Percentiles rank a stretch among this genome's conserved stretches.
These are phyloP conservation scores for Paedocypris micromegethes DNA, from an alignment of 2,797 vertebrate genomes.

Conservation along the genomic window DNA sequence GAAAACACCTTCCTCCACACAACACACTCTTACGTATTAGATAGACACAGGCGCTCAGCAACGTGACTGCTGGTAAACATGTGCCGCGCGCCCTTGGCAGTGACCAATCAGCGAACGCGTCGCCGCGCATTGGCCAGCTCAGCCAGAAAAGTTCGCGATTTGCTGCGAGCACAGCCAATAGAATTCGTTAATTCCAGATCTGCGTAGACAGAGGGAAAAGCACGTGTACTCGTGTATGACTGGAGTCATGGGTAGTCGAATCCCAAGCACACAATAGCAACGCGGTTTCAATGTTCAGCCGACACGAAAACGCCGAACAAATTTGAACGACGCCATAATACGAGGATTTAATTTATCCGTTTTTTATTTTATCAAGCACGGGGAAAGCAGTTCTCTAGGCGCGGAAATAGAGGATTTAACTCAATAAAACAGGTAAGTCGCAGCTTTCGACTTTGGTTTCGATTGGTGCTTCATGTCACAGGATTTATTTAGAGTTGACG, in stretches of 20 bases:
- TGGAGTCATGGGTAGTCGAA: slow-evolving; percentile 24
- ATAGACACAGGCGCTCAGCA: slow-evolving; percentile 42
- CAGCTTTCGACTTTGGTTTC: too few species aligned
- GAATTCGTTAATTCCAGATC: not conserved
- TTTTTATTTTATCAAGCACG: too few species aligned
- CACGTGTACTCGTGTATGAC: slow-evolving; percentile 50
- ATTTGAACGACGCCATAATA: not conserved
- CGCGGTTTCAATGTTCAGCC: not conserved
- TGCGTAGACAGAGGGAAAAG: slow-evolving; percentile 18
- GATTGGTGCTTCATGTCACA: too few species aligned
- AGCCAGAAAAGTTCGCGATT: slow-evolving; percentile 4
- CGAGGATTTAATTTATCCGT: not conserved
- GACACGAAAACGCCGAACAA: not conserved
- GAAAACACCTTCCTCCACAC: not conserved
- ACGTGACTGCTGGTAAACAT: slow-evolving; percentile 46
- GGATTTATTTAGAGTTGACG: too few species aligned
- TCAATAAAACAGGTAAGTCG: too few species aligned
- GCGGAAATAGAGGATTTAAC: not conserved
- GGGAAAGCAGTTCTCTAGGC: not conserved
- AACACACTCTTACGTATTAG: slow-evolving; percentile 9
- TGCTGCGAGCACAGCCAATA: slow-evolving; percentile 32
- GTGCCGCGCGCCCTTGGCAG: not conserved
- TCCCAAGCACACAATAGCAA: slow-evolving; percentile 24
- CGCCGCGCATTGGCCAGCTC: slow-evolving; percentile 29
- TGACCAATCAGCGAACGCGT: slow-evolving; percentile 35